These are phyloP conservation scores for Netelia inedita DNA, from an alignment of 2,888 invertebrate genomes.

Conservation along the genomic window DNA sequence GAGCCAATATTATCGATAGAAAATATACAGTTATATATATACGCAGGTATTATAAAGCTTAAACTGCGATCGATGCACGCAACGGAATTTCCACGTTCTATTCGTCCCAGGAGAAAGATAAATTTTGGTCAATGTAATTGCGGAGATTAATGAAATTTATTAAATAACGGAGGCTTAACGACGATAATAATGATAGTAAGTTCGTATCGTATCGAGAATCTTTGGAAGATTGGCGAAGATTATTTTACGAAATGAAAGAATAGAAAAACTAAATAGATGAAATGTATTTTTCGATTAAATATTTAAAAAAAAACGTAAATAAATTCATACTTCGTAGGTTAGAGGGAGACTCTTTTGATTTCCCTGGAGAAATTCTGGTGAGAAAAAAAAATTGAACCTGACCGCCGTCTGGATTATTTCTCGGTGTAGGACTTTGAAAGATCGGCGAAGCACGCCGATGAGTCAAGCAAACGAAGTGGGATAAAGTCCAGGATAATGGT, in stretches of 20 bases:
- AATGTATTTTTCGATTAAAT: too few species aligned
- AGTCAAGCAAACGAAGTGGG: constrained; percentile 6
- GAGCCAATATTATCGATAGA: constrained; percentile 18
- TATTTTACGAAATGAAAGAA: neutral
- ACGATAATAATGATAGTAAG: too few species aligned
- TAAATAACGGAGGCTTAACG: neutral
- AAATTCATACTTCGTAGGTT: too few species aligned
- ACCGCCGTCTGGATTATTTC: neutral
- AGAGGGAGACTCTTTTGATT: too few species aligned
- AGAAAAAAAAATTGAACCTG: neutral
- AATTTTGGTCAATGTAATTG: constrained; percentile 19
- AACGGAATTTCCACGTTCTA: constrained; percentile 12
- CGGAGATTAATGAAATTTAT: constrained; percentile 39
- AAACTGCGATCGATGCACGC: constrained; percentile 17
- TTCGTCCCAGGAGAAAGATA: neutral
- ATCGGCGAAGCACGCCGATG: constrained; percentile 18
- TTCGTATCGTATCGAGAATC: neutral
- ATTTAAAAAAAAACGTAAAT: too few species aligned
- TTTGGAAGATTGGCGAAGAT: neutral
- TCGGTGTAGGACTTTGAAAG: constrained; percentile 11
- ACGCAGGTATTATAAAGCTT: constrained; percentile 2
- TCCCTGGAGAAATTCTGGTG: neutral
- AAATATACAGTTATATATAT: neutral
- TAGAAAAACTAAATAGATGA: too few species aligned
- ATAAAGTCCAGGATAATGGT: neutral